These are phyloP conservation scores for Gobionotothen gibberifrons DNA, from an alignment of 2,797 vertebrate genomes.

Conservation along the genomic window DNA sequence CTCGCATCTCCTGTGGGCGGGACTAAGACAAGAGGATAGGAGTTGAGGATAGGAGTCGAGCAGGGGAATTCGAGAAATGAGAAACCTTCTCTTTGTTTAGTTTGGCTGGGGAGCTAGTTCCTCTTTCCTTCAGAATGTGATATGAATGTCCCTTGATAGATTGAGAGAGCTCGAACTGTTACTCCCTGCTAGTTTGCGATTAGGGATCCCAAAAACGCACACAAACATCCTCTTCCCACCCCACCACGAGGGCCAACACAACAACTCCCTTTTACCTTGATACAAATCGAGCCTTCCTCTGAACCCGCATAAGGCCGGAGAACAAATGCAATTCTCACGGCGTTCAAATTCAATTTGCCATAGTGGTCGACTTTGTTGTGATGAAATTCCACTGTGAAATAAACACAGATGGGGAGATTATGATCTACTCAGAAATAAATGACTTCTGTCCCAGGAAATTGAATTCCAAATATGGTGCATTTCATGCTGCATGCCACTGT, in stretches of 20 bases:
- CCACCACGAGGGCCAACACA: not conserved
- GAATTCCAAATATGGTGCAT: constrained; percentile 21
- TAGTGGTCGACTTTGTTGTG: constrained; percentile 34
- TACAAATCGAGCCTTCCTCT: not conserved
- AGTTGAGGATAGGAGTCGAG: too few relatives aligned
- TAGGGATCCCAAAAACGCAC: constrained; percentile 30
- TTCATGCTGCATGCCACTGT: not conserved
- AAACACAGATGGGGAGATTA: constrained; percentile 50
- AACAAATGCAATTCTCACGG: constrained; percentile 36
- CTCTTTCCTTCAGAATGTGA: constrained; percentile 30
- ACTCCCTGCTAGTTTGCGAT: constrained; percentile 33
- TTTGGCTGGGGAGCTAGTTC: constrained; percentile 44
- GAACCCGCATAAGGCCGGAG: not conserved
- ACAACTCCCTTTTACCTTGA: constrained; percentile 2
- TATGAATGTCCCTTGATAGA: constrained; percentile 43
- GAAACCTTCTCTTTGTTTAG: constrained; percentile 22
- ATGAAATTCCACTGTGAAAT: constrained; percentile 45
- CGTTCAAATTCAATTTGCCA: constrained; percentile 43
- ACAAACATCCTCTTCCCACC: constrained; percentile 41
- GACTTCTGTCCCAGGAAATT: constrained; percentile 55
- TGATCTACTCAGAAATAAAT: constrained; percentile 45
- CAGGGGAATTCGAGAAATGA: too few relatives aligned
- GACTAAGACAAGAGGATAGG: too few relatives aligned
- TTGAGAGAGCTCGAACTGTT: constrained; percentile 20
- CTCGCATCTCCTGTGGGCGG: too few relatives aligned